Evolutionary conservation across 2,888 invertebrate species (phyloP).

Genomic region (Carabus problematicus): DNA sequence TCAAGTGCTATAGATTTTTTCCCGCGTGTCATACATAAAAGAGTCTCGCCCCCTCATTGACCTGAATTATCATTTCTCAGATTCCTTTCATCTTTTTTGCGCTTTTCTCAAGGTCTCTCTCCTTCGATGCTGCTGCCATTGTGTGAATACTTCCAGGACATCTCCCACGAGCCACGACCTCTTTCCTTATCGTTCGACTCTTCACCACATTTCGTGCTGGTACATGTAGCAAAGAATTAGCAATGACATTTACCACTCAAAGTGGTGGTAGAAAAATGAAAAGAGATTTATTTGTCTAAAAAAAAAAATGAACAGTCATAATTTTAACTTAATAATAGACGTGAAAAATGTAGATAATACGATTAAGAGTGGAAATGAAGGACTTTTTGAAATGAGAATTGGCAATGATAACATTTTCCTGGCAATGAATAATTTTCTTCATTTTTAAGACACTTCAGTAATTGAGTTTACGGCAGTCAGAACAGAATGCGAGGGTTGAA

Average conservation of each 20-base stretch:
- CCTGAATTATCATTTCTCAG: constrained; percentile 15
- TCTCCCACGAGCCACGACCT: background rate
- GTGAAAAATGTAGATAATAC: too few relatives aligned
- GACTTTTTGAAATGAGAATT: too few relatives aligned
- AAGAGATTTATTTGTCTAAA: constrained; percentile 11
- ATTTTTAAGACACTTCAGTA: too few relatives aligned
- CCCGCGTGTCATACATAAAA: constrained; percentile 10
- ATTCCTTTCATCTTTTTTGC: constrained; percentile 15
- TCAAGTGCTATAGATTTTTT: constrained; percentile 13
- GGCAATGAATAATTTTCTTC: too few relatives aligned
- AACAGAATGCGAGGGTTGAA: too few relatives aligned
- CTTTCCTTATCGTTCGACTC: background rate
- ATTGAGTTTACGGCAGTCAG: too few relatives aligned
- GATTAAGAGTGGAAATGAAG: too few relatives aligned
- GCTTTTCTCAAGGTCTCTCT: background rate
- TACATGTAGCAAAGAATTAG: background rate
- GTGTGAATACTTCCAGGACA: background rate
- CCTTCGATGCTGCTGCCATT: background rate
- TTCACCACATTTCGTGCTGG: too few relatives aligned
- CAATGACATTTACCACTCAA: background rate
- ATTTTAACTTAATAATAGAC: too few relatives aligned
- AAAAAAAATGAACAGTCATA: too few relatives aligned
- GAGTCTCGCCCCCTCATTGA: constrained; percentile 16
- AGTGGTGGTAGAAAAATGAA: constrained; percentile 5
- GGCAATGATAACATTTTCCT: too few relatives aligned